Evolutionary conservation across 2,113 vertebrate species (phyloP).

Genomic region (Rhinolophus ferrumequinum): DNA sequence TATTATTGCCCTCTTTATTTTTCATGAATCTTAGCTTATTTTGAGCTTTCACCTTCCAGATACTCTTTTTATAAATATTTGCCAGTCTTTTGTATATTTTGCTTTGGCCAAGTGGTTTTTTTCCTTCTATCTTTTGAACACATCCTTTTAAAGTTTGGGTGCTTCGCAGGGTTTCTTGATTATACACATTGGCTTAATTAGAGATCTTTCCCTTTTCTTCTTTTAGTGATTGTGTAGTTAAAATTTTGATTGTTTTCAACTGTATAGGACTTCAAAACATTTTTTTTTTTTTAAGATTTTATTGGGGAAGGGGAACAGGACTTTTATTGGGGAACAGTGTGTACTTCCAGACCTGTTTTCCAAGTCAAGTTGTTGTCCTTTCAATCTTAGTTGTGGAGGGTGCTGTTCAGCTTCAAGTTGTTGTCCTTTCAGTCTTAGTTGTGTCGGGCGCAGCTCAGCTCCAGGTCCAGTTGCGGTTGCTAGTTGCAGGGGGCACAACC

Average conservation of each 20-base stretch:
- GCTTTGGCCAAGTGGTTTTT: background rate
- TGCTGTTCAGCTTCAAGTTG: no score
- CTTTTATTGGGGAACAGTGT: no score
- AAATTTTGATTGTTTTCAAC: background rate
- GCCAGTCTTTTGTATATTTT: background rate
- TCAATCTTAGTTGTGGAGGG: no score
- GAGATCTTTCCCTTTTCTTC: background rate
- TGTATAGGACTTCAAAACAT: background rate
- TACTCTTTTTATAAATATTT: background rate
- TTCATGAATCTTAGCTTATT: slow-evolving; percentile 8
- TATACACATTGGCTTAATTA: background rate
- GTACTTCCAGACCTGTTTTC: no score
- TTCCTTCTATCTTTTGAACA: background rate
- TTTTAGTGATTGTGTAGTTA: background rate
- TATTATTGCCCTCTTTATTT: background rate
- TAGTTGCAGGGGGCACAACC: no score
- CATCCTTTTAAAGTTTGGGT: background rate
- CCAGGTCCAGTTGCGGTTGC: no score
- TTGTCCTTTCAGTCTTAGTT: no score
- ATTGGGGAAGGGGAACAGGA: no score
- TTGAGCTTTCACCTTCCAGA: background rate
- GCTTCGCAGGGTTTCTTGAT: background rate
- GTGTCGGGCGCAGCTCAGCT: no score
- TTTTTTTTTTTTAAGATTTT: no score
- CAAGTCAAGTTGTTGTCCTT: no score